These are phyloP conservation scores for Drosophila atripex DNA, from an alignment of 2,888 invertebrate species.

Conservation along the genomic window DNA sequence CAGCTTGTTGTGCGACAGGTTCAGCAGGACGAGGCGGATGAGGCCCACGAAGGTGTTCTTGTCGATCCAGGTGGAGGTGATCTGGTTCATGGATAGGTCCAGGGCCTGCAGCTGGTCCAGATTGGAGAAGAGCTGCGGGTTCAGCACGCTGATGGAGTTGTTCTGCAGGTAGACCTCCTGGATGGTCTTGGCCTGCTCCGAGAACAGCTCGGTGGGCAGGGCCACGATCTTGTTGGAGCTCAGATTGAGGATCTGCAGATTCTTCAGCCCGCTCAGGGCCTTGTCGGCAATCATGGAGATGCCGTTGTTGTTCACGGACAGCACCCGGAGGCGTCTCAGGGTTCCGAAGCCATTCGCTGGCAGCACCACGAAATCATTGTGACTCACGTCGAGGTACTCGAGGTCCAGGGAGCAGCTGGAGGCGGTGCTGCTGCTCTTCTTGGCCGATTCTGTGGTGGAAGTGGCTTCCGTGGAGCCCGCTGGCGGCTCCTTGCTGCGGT, in stretches of 20 bases:
- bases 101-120: constrained; percentile 91
- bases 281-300: constrained; percentile 94
- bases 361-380: constrained; percentile 92
- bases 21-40: constrained; percentile 93
- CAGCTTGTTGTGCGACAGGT: constrained; percentile 93
- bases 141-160: constrained; percentile 94
- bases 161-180: constrained; percentile 96
- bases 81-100: constrained; percentile 93
- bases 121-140: constrained; percentile 93
- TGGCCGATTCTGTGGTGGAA: constrained; percentile 54
- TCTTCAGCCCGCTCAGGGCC: constrained; percentile 91
- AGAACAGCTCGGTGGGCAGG: constrained; percentile 93
- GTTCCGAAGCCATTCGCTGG: constrained; percentile 93
- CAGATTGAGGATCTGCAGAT: constrained; percentile 93
- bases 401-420: constrained; percentile 89
- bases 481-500: constrained; percentile 83
- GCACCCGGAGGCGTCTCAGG: constrained; percentile 89
- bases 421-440: constrained; percentile 16
- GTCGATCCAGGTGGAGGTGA: constrained; percentile 94
- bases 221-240: constrained; percentile 95
- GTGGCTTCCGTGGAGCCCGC: constrained; percentile 30
- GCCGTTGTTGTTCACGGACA: constrained; percentile 94
- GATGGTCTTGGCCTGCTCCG: constrained; percentile 90
- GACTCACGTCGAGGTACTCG: constrained; percentile 92
- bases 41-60: constrained; percentile 93